These are phyloP conservation scores for Isichthys henryi DNA, from an alignment of 2,113 vertebrate genomes.

Conservation along the genomic window DNA sequence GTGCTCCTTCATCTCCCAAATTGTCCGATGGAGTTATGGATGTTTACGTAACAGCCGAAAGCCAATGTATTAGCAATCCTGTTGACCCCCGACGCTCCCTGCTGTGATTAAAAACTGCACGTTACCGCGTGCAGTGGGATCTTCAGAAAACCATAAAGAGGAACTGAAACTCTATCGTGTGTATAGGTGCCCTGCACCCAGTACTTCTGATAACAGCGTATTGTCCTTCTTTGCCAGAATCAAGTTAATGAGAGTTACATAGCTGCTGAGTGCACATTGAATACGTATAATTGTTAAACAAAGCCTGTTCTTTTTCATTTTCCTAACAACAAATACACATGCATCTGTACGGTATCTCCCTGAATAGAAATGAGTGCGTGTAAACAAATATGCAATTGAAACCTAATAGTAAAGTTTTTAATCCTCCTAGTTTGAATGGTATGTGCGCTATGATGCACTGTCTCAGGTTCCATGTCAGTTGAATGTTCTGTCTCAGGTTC, in stretches of 20 bases:
- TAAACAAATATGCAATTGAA: not conserved
- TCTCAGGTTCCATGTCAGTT: too few species aligned
- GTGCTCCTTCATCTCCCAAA: constrained; percentile 23
- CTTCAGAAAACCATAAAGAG: not conserved
- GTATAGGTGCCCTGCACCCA: not conserved
- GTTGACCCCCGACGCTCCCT: not conserved
- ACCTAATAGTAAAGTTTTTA: not conserved
- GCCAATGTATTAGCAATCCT: not conserved
- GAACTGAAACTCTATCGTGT: not conserved
- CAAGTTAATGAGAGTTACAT: not conserved
- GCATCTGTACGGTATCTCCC: not conserved
- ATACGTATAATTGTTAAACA: not conserved
- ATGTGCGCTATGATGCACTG: not conserved
- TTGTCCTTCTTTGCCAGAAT: not conserved
- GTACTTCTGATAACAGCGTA: not conserved
- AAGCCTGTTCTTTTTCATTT: not conserved
- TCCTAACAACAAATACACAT: not conserved
- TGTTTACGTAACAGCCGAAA: constrained; percentile 15
- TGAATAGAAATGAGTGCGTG: not conserved
- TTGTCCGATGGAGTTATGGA: constrained; percentile 22
- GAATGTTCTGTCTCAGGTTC: not conserved
- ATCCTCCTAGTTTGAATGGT: not conserved
- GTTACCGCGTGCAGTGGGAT: not conserved
- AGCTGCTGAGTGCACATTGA: not conserved
- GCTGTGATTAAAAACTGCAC: not conserved